Percentiles rank a stretch among this genome's conserved stretches.
phyloP scores from a whole-genome alignment of 2,888 invertebrate genomes.

The Drosophila anomalata region DNA sequence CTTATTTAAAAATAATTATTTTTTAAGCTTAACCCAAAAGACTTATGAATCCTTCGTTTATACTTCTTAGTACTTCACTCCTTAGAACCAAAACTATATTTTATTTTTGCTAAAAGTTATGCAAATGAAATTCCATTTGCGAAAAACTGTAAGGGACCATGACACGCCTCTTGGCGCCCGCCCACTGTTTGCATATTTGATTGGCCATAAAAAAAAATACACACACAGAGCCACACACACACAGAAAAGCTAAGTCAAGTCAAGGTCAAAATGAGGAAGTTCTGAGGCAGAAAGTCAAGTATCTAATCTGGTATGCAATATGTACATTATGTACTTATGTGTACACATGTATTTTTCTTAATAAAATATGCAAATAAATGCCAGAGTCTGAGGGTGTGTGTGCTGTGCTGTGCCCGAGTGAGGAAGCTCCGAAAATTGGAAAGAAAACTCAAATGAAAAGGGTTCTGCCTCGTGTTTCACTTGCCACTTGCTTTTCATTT shows the following conservation, averaged over 20 bases:
- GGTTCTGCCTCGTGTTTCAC: conserved; percentile 50
- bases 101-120: conserved; percentile 64
- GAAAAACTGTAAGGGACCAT: conserved; percentile 21
- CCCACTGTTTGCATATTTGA: conserved; percentile 74
- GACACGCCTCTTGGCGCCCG: conserved; percentile 40
- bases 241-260: conserved; percentile 26
- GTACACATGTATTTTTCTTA: conserved; percentile 26
- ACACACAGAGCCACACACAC: conserved; percentile 15
- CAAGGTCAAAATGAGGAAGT: conserved; percentile 41
- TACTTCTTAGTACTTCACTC: not conserved
- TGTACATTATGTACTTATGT: conserved; percentile 31
- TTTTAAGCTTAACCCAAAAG: too few relatives aligned
- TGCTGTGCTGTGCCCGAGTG: conserved; percentile 1
- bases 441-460: conserved; percentile 53
- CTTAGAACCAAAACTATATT: conserved; percentile 48
- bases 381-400: conserved; percentile 52
- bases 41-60: not conserved
- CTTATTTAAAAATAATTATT: too few relatives aligned
- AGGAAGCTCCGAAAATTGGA: conserved; percentile 55
- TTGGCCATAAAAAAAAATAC: conserved; percentile 65
- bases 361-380: conserved; percentile 75
- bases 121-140: conserved; percentile 69
- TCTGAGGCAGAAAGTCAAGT: conserved; percentile 57
- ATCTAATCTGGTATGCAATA: conserved; percentile 46
- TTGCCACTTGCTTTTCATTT: conserved; percentile 41